These are phyloP conservation scores for Eustalomyia histrio DNA, from an alignment of 2,888 invertebrate genomes.

Conservation along the genomic window DNA sequence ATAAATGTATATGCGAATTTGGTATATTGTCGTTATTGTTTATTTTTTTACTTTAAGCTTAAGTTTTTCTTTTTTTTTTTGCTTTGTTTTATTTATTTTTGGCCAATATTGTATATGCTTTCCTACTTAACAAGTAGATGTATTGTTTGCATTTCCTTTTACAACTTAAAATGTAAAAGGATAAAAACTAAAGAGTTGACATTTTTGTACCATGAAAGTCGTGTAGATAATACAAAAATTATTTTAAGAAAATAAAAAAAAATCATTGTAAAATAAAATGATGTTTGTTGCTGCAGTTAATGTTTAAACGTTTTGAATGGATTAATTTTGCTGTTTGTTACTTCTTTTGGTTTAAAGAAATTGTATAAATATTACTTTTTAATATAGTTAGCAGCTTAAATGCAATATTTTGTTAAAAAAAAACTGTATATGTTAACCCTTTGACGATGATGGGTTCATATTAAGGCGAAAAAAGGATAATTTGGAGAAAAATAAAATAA, in stretches of 20 bases:
- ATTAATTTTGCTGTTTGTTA: background rate
- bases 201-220: constrained; percentile 30
- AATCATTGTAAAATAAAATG: background rate
- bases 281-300: background rate
- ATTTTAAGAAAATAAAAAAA: too few relatives aligned
- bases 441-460: too few relatives aligned
- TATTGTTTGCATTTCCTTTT: constrained; percentile 28
- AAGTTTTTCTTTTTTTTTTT: background rate
- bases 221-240: constrained; percentile 15
- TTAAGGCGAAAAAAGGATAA: too few relatives aligned
- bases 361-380: too few relatives aligned
- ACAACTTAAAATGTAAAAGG: constrained; percentile 2
- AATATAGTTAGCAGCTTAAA: too few relatives aligned
- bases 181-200: constrained; percentile 27
- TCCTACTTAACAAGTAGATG: constrained; percentile 7
- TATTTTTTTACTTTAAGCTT: constrained; percentile 5
- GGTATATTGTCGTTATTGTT: background rate
- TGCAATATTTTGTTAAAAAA: too few relatives aligned
- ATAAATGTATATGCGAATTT: constrained; percentile 5
- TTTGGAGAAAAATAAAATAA: too few relatives aligned
- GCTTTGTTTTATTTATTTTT: background rate
- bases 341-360: background rate
- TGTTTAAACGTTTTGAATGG: background rate
- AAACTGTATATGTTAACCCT: too few relatives aligned
- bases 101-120: background rate